Evolutionary conservation across 2,113 vertebrate species (phyloP), one percentile per base, ranked within the genome.

Genomic region (Lepus europaeus): DNA sequence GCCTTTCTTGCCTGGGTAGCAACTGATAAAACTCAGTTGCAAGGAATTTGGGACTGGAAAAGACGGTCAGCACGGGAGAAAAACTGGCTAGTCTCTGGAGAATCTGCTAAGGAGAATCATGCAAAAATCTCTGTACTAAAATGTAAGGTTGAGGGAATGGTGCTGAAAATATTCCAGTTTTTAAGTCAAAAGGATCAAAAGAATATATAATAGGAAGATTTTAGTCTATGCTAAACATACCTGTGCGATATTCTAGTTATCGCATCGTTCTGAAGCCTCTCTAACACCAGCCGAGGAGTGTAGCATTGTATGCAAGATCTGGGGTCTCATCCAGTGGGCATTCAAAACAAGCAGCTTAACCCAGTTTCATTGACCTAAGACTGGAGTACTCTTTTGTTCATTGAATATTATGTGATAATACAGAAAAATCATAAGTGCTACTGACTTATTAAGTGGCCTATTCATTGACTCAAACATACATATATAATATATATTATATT

Each of bases 171-270:
- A 25, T 5, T 36, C 9, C 31, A 66, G 39, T 27, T 59, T 68
- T 59, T 36, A 92, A 31, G 13, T 88, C 39, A 93, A 25, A 82
- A 85, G 63, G n/a, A 83, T 1, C 14, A 95, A 82, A 45, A 64
- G 1, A 19, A 70, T 9, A 63, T 3, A 33, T 39, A 25, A 31
- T 76, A 78, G 31, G 73, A 77, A 74, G 23, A 33, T 23, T 20
- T 59, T 61, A 87, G 64, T 79, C 6, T 39, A 49, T 61, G 9
- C 8, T 66, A 22, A 59, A 74, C 66, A 23, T 36, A 90, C 76
- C 3, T 88, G 22, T 90, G 20, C 68, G 78, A 49, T 8, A 56
- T 85, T 85, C 14, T 29, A 74, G 39, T 61, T 1, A 59, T 27
- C 61, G 0, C 49, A 56, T 31, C 91, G 6, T 51, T 77, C 49